Evolutionary conservation across 2,797 vertebrate genomes (phyloP), one percentile per base, ranked within the genome.

Genomic region (Taeniopygia guttata): DNA sequence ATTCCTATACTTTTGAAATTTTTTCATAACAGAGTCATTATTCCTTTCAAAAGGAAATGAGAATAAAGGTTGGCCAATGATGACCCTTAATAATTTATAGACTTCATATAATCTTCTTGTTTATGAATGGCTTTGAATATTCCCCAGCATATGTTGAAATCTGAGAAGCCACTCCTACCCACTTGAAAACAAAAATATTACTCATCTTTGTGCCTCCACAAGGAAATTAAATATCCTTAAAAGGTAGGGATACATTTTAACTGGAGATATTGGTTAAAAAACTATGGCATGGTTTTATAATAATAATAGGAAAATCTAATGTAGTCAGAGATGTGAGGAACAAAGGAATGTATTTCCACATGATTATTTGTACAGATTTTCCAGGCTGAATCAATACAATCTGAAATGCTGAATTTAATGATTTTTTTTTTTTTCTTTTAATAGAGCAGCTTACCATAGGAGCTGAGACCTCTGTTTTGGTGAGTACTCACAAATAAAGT

Each of bases 91-190:
- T 83, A 85, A 60, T 93, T 89, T 62, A 86, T 40, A 58, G 62
- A 92, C 76, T 83, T 79, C 5, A n/a, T 76, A 56, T 56, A 42
- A 83, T 84, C 51, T 92, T 48, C 30, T 89, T 26, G 34, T 87
- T 80, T 74, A 32, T 83, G 29, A 52, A 27, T 46, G 45, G 23
- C 8, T 11, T 62, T 68, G 17, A 43, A 75, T 42, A 68, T 80
- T 88, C 16, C 72, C 51, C 77, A 91, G 63, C 89, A 87, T 59
- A 45, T 60, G 38, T 23, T 90, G 54, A 91, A 95, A 92, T 46
- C 32, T n/a, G 63, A 87, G 58, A 92, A 81, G 13, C 8, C 38
- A 72, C 10, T 3, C 5, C 7, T 10, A 27, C 75, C 36, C n/a
- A 42, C 42, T 60, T 63, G 20, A 72, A 74, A 76, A 68, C 38